These are phyloP conservation scores for Sweltsa coloradensis DNA, from an alignment of 1,140 invertebrate species.

Conservation along the genomic window DNA sequence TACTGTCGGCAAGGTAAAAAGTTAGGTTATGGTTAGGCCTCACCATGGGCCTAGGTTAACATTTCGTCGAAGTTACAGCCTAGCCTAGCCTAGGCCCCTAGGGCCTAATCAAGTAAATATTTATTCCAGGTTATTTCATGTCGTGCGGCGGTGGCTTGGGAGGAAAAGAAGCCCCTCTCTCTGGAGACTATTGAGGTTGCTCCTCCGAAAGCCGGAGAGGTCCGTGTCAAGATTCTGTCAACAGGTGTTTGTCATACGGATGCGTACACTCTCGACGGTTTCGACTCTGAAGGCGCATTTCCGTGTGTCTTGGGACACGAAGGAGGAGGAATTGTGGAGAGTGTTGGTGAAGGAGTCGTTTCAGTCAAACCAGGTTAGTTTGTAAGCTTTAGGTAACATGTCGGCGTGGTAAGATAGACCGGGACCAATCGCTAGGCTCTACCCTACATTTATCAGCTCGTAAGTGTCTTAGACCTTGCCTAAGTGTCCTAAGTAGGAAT, in stretches of 20 bases:
- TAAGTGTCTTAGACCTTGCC: too few relatives aligned
- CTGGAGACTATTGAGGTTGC: slow-evolving; percentile 89
- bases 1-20: too few relatives aligned
- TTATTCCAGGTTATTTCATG: slow-evolving; percentile 79
- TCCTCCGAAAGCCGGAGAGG: slow-evolving; percentile 80
- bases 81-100: too few relatives aligned
- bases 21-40: too few relatives aligned
- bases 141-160: slow-evolving; percentile 86
- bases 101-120: too few relatives aligned
- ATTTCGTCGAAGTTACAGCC: too few relatives aligned
- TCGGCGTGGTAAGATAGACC: too few relatives aligned
- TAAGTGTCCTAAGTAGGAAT: too few relatives aligned
- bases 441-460: too few relatives aligned
- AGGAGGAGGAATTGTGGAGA: slow-evolving; percentile 91
- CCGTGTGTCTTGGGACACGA: slow-evolving; percentile 90
- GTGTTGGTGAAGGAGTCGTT: slow-evolving; percentile 86
- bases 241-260: slow-evolving; percentile 98
- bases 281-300: slow-evolving; percentile 89
- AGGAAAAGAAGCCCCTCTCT: slow-evolving; percentile 68
- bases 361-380: slow-evolving; percentile 60
- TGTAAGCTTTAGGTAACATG: slow-evolving; percentile 5
- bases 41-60: too few relatives aligned
- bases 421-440: too few relatives aligned
- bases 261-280: slow-evolving; percentile 82
- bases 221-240: slow-evolving; percentile 60